These are phyloP conservation scores for Phrynosoma platyrhinos DNA, from an alignment of 2,113 vertebrate genomes.

Conservation along the genomic window DNA sequence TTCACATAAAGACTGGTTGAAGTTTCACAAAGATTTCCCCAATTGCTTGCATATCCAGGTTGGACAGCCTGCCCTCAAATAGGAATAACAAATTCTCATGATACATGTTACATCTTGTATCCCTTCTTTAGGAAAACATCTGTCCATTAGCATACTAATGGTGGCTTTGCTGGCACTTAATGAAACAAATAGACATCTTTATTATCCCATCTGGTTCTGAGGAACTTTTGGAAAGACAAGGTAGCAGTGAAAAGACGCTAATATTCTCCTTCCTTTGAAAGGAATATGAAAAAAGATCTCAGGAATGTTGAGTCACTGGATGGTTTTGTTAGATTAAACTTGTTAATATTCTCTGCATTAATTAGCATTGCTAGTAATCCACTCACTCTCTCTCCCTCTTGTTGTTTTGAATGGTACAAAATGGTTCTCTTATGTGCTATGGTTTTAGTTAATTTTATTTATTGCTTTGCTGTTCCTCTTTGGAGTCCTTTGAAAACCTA, in stretches of 20 bases:
- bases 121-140: conserved; percentile 70
- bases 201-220: conserved; percentile 64
- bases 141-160: conserved; percentile 74
- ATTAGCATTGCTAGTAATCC: not conserved
- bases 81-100: conserved; percentile 59
- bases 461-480: not conserved
- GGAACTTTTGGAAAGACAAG: conserved; percentile 39
- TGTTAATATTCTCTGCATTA: not conserved
- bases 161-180: conserved; percentile 60
- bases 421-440: no score
- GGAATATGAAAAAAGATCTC: rapidly evolving
- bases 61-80: conserved; percentile 27
- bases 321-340: not conserved
- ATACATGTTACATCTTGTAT: conserved; percentile 69
- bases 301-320: not conserved
- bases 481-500: not conserved
- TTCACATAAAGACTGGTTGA: conserved; percentile 1
- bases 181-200: conserved; percentile 62
- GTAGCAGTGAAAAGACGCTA: not conserved
- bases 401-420: no score
- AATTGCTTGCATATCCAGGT: conserved; percentile 44
- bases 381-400: not conserved
- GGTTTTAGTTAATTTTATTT: not conserved
- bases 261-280: not conserved
- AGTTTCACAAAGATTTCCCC: conserved; percentile 38